Evolutionary conservation across 2,888 invertebrate species (phyloP), one percentile per base, ranked within the genome.

Genomic region (Lapara coniferarum): DNA sequence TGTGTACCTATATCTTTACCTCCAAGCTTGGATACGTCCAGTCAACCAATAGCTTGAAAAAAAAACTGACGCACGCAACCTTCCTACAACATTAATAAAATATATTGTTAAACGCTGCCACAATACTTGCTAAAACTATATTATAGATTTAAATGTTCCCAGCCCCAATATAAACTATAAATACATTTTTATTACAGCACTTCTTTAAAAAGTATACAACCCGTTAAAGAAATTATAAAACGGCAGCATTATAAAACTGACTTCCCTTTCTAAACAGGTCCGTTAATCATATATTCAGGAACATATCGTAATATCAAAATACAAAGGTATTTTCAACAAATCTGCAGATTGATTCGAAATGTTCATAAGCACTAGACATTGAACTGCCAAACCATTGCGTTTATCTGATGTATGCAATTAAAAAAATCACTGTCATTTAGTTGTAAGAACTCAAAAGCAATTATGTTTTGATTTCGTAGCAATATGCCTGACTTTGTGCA

Each of bases 11-110:
- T 66, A 67, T 69, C 56, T 63, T 52, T 71, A 69, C 56, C 59
- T 70, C 69, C 16, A 58, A 14, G 71, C 71, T 71, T 73, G 75
- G 73, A 74, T 74, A 55, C 71, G 74, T 75, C 77, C 77, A 75
- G 10, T 59, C 10, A 49, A 7, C 8, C 5, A 37, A 49, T 57
- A 49, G 63, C 63, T 63, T 63, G 19, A 63, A 63, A 46, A 49
- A 14, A 59, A 46, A 63, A 19, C 49, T 63, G 25, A 19, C 49
- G 49, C 63, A 46, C 46, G 59, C 59, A 16, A 25, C 13, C 49
- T 63, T 25, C 46, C 63, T 63, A 63, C 49, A 63, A 16, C 10
- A 49, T 6, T 12, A 49, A 63, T 19, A 49, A 25, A 56, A 13
- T 25, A 56, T 56, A 56, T 56, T 25, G 6, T 44, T 44, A 16